A percentile compares a stretch with the other conserved stretches of the same genome.
phyloP scores from a whole-genome alignment of 2,888 invertebrate species.

The Drosophila anceps region DNA sequence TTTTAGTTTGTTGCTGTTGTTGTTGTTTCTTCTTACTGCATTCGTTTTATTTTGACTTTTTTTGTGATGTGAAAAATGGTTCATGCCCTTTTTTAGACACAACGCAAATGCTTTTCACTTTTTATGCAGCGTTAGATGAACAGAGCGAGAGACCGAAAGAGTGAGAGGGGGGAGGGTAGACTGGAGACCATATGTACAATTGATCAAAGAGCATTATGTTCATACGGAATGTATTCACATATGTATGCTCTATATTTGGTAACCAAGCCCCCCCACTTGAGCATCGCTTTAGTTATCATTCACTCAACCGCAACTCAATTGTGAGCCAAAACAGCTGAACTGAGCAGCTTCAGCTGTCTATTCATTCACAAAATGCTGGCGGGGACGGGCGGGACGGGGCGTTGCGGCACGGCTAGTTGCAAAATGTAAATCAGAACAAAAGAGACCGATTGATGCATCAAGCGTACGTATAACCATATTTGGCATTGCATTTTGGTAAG shows the following conservation, averaged over 20 bases:
- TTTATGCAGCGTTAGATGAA: constrained; percentile 41
- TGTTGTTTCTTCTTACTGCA: constrained; percentile 19
- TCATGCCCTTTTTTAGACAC: constrained; percentile 62
- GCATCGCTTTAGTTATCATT: constrained; percentile 30
- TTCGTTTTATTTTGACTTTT: constrained; percentile 26
- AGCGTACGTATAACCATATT: constrained; percentile 70
- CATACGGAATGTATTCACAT: constrained; percentile 14
- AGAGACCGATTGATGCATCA: constrained; percentile 49
- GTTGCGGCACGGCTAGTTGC: background rate
- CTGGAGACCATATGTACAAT: constrained; percentile 26
- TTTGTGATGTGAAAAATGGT: constrained; percentile 36
- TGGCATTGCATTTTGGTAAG: constrained; percentile 74
- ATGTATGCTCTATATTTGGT: constrained; percentile 31
- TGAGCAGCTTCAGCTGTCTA: constrained; percentile 28
- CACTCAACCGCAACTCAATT: constrained; percentile 29
- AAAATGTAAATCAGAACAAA: constrained; percentile 13
- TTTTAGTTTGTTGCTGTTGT: constrained; percentile 15
- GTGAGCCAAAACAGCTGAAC: constrained; percentile 19
- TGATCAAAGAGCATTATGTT: constrained; percentile 29
- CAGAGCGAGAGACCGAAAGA: background rate
- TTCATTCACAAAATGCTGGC: constrained; percentile 54
- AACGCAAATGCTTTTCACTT: constrained; percentile 59
- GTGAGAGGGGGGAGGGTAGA: background rate
- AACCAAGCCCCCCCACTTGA: background rate
- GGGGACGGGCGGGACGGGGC: background rate